Evolutionary conservation across 2,113 vertebrate genomes (phyloP), one percentile per base, ranked within the genome.

Genomic region (Ptilonorhynchus violaceus): DNA sequence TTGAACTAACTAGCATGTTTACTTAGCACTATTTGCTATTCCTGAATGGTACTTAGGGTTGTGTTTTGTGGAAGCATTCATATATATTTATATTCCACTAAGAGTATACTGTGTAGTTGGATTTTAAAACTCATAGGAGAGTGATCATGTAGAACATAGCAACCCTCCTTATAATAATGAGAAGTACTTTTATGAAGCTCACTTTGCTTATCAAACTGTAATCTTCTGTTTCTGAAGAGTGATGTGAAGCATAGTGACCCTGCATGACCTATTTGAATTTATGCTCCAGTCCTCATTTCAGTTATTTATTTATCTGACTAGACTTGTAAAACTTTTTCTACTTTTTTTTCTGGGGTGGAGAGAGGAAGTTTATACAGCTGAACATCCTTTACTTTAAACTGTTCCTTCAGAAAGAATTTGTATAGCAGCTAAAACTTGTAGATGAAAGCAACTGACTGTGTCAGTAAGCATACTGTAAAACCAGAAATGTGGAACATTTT

Each of bases 361-460:
- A n/a, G 85, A 88, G 85, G 94, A 95, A 96, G 92, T 94, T 96
- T 96, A 88, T 89, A 89, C 85, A 93, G 89, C 90, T 96, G 89
- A 96, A 86, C 64, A 88, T 85, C 85, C 75, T 94, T 95, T 85
- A 41, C 53, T 94, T 96, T 78, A 96, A 86, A 92, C 63, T 92
- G 24, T 93, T 96, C 15, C 30, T 94, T 91, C 55, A 95, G 67
- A 80, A 95, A 60, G 47, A 91, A 93, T 85, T 95, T 92, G 24
- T 88, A 7, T 67, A 63, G 42, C 82, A 80, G 55, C 68, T 95
- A 88, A 53, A 77, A 70, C 41, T 53, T 67, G 74, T 46, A 84
- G 64, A 70, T 83, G 67, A 83, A 63, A 53, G 46, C 28, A 64
- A 22, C n/a, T 77, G 30, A 20, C 24, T 58, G 11, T 93, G 90